These are phyloP conservation scores for Scaptomyza montana DNA, from an alignment of 1,140 invertebrate species.

Conservation along the genomic window DNA sequence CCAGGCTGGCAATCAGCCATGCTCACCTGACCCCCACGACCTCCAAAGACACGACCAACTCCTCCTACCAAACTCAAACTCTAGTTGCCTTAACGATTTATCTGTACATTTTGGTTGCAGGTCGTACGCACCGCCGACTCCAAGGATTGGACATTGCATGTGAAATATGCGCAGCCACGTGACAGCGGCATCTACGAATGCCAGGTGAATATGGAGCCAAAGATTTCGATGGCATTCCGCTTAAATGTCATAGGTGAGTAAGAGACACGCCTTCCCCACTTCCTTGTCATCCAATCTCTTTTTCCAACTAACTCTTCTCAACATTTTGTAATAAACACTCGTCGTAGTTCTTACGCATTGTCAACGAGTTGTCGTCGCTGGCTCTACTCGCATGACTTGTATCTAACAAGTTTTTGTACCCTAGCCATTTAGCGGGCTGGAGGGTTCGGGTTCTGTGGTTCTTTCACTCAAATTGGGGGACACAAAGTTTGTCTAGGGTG, in stretches of 20 bases:
- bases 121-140: constrained; percentile 93
- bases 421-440: neutral
- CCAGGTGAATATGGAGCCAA: constrained; percentile 96
- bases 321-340: constrained; percentile 6
- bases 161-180: constrained; percentile 93
- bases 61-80: neutral
- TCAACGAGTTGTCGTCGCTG: constrained; percentile 56
- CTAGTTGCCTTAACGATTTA: constrained; percentile 45
- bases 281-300: neutral
- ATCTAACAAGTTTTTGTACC: constrained; percentile 39
- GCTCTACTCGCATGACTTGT: constrained; percentile 50
- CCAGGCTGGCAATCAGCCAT: too few species aligned
- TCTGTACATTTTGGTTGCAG: constrained; percentile 84
- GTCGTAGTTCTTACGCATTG: constrained; percentile 56
- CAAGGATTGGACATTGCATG: constrained; percentile 96
- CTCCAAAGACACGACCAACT: neutral
- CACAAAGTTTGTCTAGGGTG: constrained; percentile 53
- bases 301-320: neutral
- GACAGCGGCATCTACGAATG: constrained; percentile 95
- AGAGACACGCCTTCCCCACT: neutral
- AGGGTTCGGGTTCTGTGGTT: constrained; percentile 2
- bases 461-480: constrained; percentile 59
- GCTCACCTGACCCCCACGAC: neutral
- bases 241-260: constrained; percentile 95
- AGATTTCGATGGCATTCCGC: constrained; percentile 94